These are phyloP conservation scores for Heptranchias perlo DNA, from an alignment of 2,113 vertebrate species.

Conservation along the genomic window DNA sequence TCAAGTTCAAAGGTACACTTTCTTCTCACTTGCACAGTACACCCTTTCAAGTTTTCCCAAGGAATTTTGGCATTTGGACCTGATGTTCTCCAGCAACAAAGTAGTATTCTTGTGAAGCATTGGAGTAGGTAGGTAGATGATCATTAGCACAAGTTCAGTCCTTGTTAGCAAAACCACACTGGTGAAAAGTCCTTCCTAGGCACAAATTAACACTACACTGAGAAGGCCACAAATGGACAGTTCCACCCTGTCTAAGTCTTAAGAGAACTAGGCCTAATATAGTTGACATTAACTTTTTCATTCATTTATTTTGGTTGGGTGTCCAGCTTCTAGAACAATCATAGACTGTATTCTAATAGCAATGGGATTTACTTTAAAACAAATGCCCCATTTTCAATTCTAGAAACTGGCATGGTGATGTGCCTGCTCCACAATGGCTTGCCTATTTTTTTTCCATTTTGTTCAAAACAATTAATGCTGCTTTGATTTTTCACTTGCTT, in stretches of 20 bases:
- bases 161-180: not conserved
- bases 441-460: not conserved
- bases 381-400: not conserved
- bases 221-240: not conserved
- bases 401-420: not conserved
- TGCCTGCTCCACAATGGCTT: not conserved
- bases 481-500: not conserved
- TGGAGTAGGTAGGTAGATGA: not conserved
- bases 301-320: conserved; percentile 3
- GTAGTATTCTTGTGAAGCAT: not conserved
- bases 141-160: not conserved
- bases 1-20: not conserved
- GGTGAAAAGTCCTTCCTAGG: not conserved
- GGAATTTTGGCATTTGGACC: conserved; percentile 3
- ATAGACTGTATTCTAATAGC: not conserved
- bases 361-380: not conserved
- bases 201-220: not conserved
- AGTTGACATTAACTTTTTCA: not conserved
- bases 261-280: not conserved
- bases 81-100: not conserved
- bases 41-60: not conserved
- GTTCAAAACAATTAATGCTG: not conserved
- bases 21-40: not conserved
- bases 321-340: not conserved
- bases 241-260: not conserved